Base-by-base conservation (phyloP, 2,888 invertebrate genomes). In the Heliothis peltigera region DNA sequence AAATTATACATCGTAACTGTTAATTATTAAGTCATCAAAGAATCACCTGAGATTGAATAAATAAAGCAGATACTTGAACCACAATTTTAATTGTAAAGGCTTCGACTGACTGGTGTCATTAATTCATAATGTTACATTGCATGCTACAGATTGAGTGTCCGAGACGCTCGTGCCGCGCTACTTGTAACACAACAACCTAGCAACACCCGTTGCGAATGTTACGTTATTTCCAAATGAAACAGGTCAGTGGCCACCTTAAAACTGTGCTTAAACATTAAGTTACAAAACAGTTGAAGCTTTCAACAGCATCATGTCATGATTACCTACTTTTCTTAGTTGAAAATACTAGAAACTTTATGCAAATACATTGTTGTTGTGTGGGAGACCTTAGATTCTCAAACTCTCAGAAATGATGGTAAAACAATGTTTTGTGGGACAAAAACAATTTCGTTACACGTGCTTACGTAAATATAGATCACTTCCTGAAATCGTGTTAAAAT, bases 251-350 rank as follows among this genome's bases (percentile, higher is more conserved):
- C 35, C 35, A 35, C 35, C 35, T 35, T 35, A 35, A 35, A 35
- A 35, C 35, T 35, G 35, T 35, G 35, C 21, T 39, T 51, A 44
- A 58, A 42, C 25, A 10, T 39, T 39, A 21, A 25, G 52, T 67
- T 70, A 67, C 64, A 48, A 70, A 70, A 71, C 35, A 63, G 53
- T 35, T 35, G 35, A 71, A 71, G 67, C 64, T 67, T 71, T 67
- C 71, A 54, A 70, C 46, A 47, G 22, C 71, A 43, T 35, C 47
- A 71, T 53, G 64, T 71, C 71, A 67, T 64, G 48, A 54, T 67
- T 71, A 71, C 64, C 67, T 67, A 71, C 71, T 67, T 67, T 71
- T 67, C 47, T 63, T 64, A 63, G 53, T 53, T 22, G 64, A 21
- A 25, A 63, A 43, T 43, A 63, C 32, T 60, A 52, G 67, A 67